Base-by-base conservation (phyloP, 1,140 invertebrate genomes). In the Caenorhabditis remanei region DNA sequence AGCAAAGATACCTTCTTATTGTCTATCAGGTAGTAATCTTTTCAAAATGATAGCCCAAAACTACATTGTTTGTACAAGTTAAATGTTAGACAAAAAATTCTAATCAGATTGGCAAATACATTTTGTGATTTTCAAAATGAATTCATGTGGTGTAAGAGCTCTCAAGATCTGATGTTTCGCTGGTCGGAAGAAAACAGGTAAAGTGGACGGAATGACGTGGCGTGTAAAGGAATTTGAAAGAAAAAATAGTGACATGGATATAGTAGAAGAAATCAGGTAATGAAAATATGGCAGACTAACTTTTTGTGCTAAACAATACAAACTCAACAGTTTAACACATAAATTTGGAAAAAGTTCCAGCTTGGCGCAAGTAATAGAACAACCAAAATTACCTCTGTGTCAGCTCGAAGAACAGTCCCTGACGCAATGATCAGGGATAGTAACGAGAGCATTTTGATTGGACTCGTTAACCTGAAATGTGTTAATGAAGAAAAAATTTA, bases 371-470 rank as follows among this genome's bases (percentile, higher is more conserved):
- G 0, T 11, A 63, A 63, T 32, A 21, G 9, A 7, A 63, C 40
- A 9, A n/a, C 9, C 1, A 63, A 14, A n/a, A 6, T 43, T 65
- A 83, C 86, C 50, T 65, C 75, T 24, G 85, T 87, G 50, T 83
- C 71, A n/a, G 71, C 65, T 48, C 75, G 48, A 5, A 87, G 56
- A 65, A 87, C 86, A 9, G 71, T 56, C 32, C 86, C 86, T 65
- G 86, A 87, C 46, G 86, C 86, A 55, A 87, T 87, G 13, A 87
- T 87, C 79, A 87, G 61, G 56, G 86, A 87, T 41, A 87, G 79
- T 58, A 87, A 67, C n/a, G 86, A 87, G 14, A 87, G 75, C 86
- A 87, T 87, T 50, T 63, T 63, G 24, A 63, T 8, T 32, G 19
- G 5, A 16, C 50, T 53, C 9, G 50, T 58, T 2, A 21, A n/a